These are phyloP conservation scores for Hipparchia sbordonii DNA, from an alignment of 2,888 invertebrate species.

Conservation along the genomic window DNA sequence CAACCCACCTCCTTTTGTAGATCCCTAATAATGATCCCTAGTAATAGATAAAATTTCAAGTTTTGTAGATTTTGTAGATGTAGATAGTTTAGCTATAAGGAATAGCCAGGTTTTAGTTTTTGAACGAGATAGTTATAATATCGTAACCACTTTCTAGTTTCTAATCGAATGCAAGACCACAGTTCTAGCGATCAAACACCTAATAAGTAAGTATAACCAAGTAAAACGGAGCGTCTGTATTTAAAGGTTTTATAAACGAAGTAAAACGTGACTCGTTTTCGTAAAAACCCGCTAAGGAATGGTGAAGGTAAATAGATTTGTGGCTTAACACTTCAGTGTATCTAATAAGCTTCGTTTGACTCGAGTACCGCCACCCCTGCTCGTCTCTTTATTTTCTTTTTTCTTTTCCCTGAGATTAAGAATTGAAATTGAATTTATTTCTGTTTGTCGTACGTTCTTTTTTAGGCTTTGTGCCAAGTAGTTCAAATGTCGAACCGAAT, in stretches of 20 bases:
- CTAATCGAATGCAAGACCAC: background rate
- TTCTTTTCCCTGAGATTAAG: background rate
- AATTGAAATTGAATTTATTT: background rate
- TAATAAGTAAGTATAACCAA: background rate
- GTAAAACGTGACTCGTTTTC: constrained; percentile 39
- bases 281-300: constrained; percentile 23
- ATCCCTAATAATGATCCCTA: too few species aligned
- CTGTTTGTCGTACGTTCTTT: background rate
- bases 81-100: too few species aligned
- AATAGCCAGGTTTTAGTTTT: too few species aligned
- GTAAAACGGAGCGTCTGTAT: too few species aligned
- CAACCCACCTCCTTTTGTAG: too few species aligned
- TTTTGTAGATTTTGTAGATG: too few species aligned
- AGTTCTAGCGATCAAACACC: constrained; percentile 20
- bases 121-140: too few species aligned
- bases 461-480: background rate
- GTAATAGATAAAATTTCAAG: too few species aligned
- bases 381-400: background rate
- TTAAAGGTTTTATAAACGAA: constrained; percentile 23
- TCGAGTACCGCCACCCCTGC: constrained; percentile 16
- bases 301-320: constrained; percentile 28
- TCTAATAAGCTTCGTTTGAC: constrained; percentile 35
- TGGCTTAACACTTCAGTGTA: constrained; percentile 27
- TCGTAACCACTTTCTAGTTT: too few species aligned
- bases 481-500: too few species aligned